Conservation (phyloP, 2,797 vertebrate species). For the Bothrops alternatus region DNA sequence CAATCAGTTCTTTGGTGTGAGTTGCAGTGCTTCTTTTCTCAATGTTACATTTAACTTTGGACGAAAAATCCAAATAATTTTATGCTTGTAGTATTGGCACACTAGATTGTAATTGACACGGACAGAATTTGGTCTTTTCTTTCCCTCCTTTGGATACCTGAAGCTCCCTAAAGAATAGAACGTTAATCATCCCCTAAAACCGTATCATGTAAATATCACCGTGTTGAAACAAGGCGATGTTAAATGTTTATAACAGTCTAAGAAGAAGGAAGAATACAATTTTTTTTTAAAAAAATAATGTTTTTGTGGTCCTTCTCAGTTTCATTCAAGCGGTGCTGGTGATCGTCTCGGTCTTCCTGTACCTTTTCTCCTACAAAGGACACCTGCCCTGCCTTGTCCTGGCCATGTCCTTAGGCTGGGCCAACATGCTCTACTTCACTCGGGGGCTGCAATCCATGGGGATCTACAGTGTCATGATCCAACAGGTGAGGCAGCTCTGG, state of each 20-base stretch:
- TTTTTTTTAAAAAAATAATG: background rate
- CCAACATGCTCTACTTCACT: constrained; percentile 81
- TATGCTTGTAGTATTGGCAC: background rate
- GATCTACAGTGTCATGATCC: constrained; percentile 82
- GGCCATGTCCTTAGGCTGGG: constrained; percentile 80
- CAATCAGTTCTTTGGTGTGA: background rate
- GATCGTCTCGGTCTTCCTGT: constrained; percentile 77
- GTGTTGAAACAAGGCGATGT: background rate
- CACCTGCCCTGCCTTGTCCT: constrained; percentile 78
- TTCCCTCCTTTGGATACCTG: background rate
- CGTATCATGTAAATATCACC: background rate
- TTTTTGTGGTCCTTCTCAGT: constrained; percentile 69
- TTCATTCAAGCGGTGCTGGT: constrained; percentile 79
- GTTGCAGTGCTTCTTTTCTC: background rate
- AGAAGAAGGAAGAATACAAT: background rate
- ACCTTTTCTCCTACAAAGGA: constrained; percentile 77
- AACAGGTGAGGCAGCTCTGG: constrained; percentile 67
- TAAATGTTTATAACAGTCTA: background rate
- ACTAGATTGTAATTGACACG: background rate
- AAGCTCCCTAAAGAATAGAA: background rate
- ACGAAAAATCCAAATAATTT: background rate
- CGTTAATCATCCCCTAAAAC: background rate
- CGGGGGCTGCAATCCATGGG: constrained; percentile 81
- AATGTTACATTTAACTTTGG: background rate
- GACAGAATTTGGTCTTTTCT: background rate